Percentiles rank a stretch among this genome's conserved stretches.
These are phyloP conservation scores for Scortum barcoo DNA, from an alignment of 2,113 vertebrate species.

Conservation along the genomic window DNA sequence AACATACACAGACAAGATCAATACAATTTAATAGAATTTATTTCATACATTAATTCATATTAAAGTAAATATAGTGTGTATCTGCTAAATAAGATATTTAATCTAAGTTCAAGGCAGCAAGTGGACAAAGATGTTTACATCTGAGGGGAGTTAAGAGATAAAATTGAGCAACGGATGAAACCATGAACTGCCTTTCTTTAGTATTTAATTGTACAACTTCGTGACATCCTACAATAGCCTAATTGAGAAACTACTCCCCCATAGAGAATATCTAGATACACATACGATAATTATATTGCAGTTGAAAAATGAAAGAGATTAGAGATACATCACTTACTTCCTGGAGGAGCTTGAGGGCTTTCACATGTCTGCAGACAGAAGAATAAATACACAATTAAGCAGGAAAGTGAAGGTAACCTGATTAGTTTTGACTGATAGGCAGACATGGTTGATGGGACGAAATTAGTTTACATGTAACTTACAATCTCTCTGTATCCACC, in stretches of 20 bases:
- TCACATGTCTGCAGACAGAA: constrained; percentile 87
- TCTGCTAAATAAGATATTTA: too few species aligned
- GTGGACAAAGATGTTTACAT: not conserved
- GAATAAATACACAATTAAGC: constrained; percentile 14
- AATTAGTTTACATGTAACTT: constrained; percentile 78
- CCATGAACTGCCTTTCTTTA: not conserved
- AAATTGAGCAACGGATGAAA: not conserved
- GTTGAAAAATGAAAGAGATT: not conserved
- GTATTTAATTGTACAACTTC: not conserved
- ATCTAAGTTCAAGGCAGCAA: not conserved
- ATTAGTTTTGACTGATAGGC: not conserved
- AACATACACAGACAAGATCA: not conserved
- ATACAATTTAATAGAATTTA: not conserved
- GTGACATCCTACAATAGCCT: not conserved
- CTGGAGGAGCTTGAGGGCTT: constrained; percentile 87
- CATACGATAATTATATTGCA: not conserved
- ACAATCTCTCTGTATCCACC: constrained; percentile 91
- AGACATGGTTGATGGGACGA: not conserved
- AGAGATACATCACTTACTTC: constrained; percentile 82
- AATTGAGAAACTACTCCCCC: not conserved
- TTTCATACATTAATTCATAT: not conserved
- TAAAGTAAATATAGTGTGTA: not conserved
- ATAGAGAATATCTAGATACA: not conserved
- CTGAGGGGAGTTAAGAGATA: not conserved
- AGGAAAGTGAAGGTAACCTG: not conserved